phyloP scores from a whole-genome alignment of 2,797 vertebrate species.

The Buceros bicornis region DNA sequence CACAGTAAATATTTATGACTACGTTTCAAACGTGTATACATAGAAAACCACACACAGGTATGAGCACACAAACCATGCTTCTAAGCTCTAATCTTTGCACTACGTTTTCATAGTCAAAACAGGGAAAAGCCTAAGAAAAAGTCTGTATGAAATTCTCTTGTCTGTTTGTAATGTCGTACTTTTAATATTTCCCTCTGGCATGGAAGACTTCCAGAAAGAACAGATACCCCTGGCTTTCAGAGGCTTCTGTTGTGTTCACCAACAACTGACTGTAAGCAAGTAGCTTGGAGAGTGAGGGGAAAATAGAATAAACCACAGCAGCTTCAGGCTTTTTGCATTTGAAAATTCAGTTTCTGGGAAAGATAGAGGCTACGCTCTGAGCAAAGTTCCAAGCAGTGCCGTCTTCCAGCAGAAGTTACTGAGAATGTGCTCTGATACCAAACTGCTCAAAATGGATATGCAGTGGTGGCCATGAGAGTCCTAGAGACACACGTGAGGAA shows the following conservation, averaged over 20 bases:
- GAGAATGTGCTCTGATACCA: neutral
- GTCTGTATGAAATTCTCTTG: neutral
- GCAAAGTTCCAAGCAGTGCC: neutral
- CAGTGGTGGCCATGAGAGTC: neutral
- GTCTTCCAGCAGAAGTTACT: neutral
- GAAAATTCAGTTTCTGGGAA: neutral
- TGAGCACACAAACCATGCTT: neutral
- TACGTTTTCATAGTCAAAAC: neutral
- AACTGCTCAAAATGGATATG: neutral
- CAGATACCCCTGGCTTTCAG: neutral
- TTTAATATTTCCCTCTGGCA: neutral
- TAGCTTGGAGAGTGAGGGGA: neutral
- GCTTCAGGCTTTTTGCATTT: neutral
- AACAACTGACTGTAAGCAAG: neutral
- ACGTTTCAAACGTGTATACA: neutral
- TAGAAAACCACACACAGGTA: neutral
- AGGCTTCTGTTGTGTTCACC: neutral
- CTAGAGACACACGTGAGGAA: neutral
- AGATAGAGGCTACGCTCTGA: accelerated
- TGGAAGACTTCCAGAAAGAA: neutral
- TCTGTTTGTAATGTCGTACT: neutral
- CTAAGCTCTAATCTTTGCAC: neutral
- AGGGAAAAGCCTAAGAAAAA: neutral
- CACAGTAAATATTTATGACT: neutral
- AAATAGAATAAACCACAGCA: neutral